A percentile compares a stretch with the other conserved stretches of the same genome.
These are phyloP conservation scores for Marasmarcha lunaedactyla DNA, from an alignment of 2,888 invertebrate species.

Conservation along the genomic window DNA sequence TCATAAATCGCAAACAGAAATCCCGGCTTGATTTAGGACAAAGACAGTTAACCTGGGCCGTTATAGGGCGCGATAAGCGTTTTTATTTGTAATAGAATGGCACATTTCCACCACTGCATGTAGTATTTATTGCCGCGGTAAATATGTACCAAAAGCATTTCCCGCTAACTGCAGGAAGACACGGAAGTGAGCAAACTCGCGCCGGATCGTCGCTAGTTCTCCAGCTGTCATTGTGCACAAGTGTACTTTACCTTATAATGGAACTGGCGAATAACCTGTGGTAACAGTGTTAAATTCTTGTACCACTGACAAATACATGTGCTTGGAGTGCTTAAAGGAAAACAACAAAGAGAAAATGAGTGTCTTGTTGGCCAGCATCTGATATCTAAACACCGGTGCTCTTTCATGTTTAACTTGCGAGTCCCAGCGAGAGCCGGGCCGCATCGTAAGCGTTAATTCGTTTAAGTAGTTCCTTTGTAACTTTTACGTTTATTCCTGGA, in stretches of 20 bases:
- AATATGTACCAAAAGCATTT: slow-evolving; percentile 22
- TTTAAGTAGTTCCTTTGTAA: neutral
- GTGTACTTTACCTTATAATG: slow-evolving; percentile 12
- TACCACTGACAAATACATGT: slow-evolving; percentile 1
- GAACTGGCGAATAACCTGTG: slow-evolving; percentile 9
- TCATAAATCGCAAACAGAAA: neutral
- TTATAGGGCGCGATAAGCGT: too few relatives aligned
- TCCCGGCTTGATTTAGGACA: neutral
- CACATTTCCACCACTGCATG: slow-evolving; percentile 3
- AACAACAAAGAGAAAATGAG: neutral
- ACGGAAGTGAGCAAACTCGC: slow-evolving; percentile 24
- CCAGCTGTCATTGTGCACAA: slow-evolving; percentile 10
- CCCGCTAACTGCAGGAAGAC: slow-evolving; percentile 28
- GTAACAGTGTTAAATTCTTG: slow-evolving; percentile 1
- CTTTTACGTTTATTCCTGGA: neutral
- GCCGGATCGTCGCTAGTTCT: slow-evolving; percentile 16
- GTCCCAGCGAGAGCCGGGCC: neutral
- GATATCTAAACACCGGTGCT: neutral
- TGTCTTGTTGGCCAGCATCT: neutral
- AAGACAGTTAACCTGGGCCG: too few relatives aligned
- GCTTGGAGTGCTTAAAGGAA: neutral
- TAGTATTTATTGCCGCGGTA: slow-evolving; percentile 8
- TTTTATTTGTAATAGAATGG: neutral
- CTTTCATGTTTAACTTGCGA: neutral
- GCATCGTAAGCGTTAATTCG: neutral